These are phyloP conservation scores for Scarus forsteni DNA, from an alignment of 2,797 vertebrate species.

Conservation along the genomic window DNA sequence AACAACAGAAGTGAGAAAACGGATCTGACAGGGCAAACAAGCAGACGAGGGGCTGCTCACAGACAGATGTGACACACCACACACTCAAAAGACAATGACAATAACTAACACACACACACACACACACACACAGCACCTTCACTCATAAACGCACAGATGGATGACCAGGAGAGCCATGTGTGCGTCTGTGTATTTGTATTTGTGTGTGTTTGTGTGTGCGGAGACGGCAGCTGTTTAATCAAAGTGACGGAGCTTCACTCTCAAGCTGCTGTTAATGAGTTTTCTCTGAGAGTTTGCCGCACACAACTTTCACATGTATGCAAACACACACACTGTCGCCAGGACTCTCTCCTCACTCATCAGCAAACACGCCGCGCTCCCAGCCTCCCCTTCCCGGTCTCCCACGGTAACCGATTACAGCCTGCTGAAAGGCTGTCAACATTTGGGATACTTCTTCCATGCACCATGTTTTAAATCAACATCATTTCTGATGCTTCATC, in stretches of 20 bases:
- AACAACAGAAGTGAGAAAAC: conserved; percentile 37
- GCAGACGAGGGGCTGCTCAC: conserved; percentile 40
- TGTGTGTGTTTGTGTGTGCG: conserved; percentile 40
- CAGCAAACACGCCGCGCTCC: conserved; percentile 66
- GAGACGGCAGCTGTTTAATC: conserved; percentile 81
- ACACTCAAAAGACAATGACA: conserved; percentile 47
- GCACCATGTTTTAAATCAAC: too few relatives aligned
- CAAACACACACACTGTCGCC: conserved; percentile 55
- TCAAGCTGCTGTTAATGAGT: conserved; percentile 78
- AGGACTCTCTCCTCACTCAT: conserved; percentile 53
- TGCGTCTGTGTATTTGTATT: conserved; percentile 41
- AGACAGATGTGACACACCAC: conserved; percentile 53
- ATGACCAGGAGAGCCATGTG: conserved; percentile 31
- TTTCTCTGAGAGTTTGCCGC: conserved; percentile 46
- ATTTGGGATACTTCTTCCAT: too few relatives aligned
- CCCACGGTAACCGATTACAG: conserved; percentile 62
- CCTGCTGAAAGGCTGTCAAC: background rate
- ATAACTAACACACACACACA: conserved; percentile 57
- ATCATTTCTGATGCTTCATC: too few relatives aligned
- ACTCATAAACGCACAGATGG: conserved; percentile 73
- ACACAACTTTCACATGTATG: conserved; percentile 57
- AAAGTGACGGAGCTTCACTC: conserved; percentile 62
- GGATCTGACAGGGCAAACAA: conserved; percentile 65
- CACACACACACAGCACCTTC: conserved; percentile 19
- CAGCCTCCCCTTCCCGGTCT: conserved; percentile 54